Base-by-base conservation (phyloP, 2,888 invertebrate species). In the Acleris literana region DNA sequence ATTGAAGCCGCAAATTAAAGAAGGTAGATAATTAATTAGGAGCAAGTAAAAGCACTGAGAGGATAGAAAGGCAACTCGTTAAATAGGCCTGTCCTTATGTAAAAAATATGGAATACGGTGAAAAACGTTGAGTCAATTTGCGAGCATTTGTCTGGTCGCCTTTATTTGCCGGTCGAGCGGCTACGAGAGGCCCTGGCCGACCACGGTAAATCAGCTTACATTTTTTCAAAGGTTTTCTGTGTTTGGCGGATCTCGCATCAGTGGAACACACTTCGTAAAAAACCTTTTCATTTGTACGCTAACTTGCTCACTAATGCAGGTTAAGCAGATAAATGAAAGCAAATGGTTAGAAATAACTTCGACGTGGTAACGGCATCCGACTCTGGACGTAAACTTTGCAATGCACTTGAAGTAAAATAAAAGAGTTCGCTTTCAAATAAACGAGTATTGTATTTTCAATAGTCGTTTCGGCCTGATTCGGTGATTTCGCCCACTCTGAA, bases 91-190 rank as follows among this genome's bases (percentile, higher is more conserved):
- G 73, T 70, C 67, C 72, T 75, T 81, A 73, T 74, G 77, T 78
- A 80, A 84, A 82, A 87, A 87, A 85, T 87, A 86, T 87, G 83
- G 84, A 82, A 83, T 86, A 86, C 85, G 82, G 86, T 87, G 85
- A 87, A 87, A 89, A 90, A 88, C 85, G 87, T 90, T 81, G 86
- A 90, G 89, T 90, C 90, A 90, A 92, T 92, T 91, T 91, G 87
- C 82, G 83, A 88, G 86, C 89, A 90, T 91, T 91, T 90, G 90
- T 90, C 90, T 90, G 88, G 88, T 87, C 85, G 88, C 88, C 88
- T 91, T 90, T 91, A 90, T 90, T 92, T 92, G 87, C 85, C 88
- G 89, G 89, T 80, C 85, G 88, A 87, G 83, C 79, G 88, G 77
- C 74, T 85, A 82, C 84, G 81, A 84, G 85, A 84, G 84, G 81